phyloP scores from a whole-genome alignment of 1,140 invertebrate species.

The Drosophila tsacasi region DNA sequence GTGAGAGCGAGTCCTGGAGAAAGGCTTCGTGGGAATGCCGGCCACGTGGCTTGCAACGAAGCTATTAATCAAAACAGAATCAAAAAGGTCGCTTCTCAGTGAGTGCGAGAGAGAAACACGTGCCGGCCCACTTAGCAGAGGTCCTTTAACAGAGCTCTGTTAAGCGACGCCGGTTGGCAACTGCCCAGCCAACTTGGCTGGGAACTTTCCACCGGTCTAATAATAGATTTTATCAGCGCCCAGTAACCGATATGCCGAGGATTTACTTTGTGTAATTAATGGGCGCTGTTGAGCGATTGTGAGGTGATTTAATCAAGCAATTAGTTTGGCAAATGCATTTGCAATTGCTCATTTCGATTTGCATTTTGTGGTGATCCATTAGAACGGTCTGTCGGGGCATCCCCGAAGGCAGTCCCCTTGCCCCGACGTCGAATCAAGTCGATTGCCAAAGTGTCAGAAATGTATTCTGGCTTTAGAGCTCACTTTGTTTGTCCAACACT shows the following conservation, averaged over 20 bases:
- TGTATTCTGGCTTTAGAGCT: conserved; percentile 46
- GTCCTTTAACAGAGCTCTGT: conserved; percentile 63
- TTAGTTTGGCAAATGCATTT: conserved; percentile 26
- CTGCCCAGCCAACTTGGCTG: conserved; percentile 44
- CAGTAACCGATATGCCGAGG: conserved; percentile 15
- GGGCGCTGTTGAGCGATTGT: conserved; percentile 1
- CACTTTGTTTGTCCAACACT: conserved; percentile 65
- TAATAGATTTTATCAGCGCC: conserved; percentile 41
- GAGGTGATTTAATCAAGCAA: conserved; percentile 28
- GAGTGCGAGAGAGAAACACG: conserved; percentile 83
- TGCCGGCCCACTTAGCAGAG: conserved; percentile 67
- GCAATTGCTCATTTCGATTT: conserved; percentile 45
- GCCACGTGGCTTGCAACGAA: conserved; percentile 81
- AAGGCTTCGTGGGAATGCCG: conserved; percentile 46
- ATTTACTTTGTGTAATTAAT: conserved; percentile 42
- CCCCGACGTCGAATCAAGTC: conserved; percentile 17
- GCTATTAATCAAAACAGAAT: conserved; percentile 85
- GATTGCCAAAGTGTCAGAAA: conserved; percentile 49
- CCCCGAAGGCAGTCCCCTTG: neutral
- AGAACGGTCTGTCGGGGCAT: neutral
- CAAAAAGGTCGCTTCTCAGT: conserved; percentile 60
- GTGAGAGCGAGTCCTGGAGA: conserved; percentile 5
- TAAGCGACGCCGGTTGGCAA: conserved; percentile 59
- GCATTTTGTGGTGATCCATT: conserved; percentile 38
- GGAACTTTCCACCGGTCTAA: conserved; percentile 50